These are phyloP conservation scores for Callionymus lyra DNA, from an alignment of 2,113 vertebrate species.

Conservation along the genomic window DNA sequence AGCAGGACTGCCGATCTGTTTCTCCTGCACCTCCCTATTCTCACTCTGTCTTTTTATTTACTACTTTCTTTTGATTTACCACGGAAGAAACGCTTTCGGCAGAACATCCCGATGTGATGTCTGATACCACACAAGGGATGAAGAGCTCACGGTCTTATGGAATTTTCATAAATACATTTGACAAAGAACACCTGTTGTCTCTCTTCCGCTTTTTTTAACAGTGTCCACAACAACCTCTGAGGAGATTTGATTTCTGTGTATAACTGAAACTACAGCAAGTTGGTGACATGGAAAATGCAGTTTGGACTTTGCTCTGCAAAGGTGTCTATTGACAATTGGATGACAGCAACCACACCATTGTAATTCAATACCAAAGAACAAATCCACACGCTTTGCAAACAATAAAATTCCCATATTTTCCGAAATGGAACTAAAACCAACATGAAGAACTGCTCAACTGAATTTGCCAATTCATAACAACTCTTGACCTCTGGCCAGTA, in stretches of 20 bases:
- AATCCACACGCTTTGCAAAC: no score
- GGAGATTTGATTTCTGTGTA: conserved; percentile 1
- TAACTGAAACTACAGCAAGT: background rate
- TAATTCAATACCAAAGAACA: no score
- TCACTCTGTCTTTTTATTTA: conserved; percentile 26
- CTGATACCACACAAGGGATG: no score
- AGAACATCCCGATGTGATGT: no score
- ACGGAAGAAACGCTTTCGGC: conserved; percentile 8
- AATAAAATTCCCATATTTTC: no score
- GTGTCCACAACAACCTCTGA: conserved; percentile 2
- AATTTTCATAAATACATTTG: conserved; percentile 8
- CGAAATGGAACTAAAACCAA: no score
- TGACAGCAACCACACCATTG: no score
- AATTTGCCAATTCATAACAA: no score
- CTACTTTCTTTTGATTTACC: conserved; percentile 29
- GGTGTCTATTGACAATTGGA: background rate
- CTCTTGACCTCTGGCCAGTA: no score
- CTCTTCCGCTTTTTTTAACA: conserved; percentile 2
- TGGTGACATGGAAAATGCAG: background rate
- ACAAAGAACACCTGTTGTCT: conserved; percentile 21
- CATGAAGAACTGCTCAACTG: no score
- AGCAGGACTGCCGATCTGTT: conserved; percentile 29
- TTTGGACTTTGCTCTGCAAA: background rate
- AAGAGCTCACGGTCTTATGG: no score
- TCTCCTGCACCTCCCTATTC: conserved; percentile 28